A percentile compares a stretch with the other conserved stretches of the same genome.
phyloP scores from a whole-genome alignment of 1,140 invertebrate genomes.

The Oryctes rhinoceros region DNA sequence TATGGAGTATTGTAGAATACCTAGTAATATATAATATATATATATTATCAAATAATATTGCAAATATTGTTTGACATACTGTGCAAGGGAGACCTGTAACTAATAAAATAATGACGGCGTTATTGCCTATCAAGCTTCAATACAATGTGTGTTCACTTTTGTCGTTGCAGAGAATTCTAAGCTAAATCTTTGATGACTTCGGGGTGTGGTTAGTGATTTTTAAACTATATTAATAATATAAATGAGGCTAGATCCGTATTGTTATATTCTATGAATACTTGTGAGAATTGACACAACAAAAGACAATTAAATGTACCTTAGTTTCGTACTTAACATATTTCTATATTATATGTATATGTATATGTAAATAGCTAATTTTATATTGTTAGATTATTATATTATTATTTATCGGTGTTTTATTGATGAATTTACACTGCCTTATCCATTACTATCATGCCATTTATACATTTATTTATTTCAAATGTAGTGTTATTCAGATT shows the following conservation, averaged over 20 bases:
- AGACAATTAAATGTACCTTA: slow-evolving; percentile 55
- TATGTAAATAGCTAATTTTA: slow-evolving; percentile 47
- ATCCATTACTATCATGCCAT: slow-evolving; percentile 42
- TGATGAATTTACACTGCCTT: slow-evolving; percentile 49
- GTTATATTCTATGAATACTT: slow-evolving; percentile 42
- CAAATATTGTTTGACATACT: no score
- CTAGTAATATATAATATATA: no score
- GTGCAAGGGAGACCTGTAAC: no score
- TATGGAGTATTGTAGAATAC: no score
- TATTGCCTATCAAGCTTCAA: no score
- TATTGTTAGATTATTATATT: slow-evolving; percentile 44
- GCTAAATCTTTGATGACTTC: not conserved
- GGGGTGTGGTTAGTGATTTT: slow-evolving; percentile 44
- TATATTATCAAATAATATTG: no score
- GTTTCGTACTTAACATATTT: slow-evolving; percentile 53
- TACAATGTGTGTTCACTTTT: not conserved
- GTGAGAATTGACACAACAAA: slow-evolving; percentile 46
- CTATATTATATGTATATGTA: slow-evolving; percentile 45
- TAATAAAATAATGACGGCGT: no score
- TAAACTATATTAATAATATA: slow-evolving; percentile 27
- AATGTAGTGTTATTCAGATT: slow-evolving; percentile 35
- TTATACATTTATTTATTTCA: slow-evolving; percentile 40
- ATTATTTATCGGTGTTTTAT: slow-evolving; percentile 51
- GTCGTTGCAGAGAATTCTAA: not conserved
- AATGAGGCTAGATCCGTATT: slow-evolving; percentile 37